Evolutionary conservation across 2,113 vertebrate species (phyloP), one percentile per base, ranked within the genome.

Genomic region (Pomatorhinus ruficollis): DNA sequence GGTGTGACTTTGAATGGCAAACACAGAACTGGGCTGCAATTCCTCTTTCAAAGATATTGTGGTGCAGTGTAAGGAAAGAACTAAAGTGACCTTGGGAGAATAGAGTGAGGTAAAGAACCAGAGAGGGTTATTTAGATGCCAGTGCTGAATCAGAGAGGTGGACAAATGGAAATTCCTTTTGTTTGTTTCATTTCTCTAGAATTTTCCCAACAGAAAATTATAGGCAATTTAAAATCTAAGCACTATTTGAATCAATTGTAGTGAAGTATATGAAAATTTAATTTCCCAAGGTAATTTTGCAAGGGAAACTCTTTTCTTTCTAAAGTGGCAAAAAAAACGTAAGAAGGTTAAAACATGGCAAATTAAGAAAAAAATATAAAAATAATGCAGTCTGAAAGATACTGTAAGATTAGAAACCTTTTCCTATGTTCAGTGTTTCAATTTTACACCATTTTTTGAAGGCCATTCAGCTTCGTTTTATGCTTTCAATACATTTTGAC

Each of bases 401-500:
- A 45, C 28, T 45, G 19, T 45, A 59, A 56, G 89, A 78, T 89
- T 79, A 71, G 61, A 89, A 91, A 80, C 14, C 9, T 79, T 87
- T 88, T 53, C 42, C 27, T 77, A 35, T 39, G 16, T 53, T 95
- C 70, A 61, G 45, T 4, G 1, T 57, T 95, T 72, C 89, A 76
- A 76, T 82, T 74, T 87, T 82, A 49, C 1, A 15, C 40, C n/a
- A 56, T 75, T 54, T 86, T 92, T 28, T 79, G 42, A 82, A 90
- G 70, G 45, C 74, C 42, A 31, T 60, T 79, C 81, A 79, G 61
- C 12, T 96, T 44, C 11, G 7, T 89, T 91, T 94, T 89, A 69
- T 72, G 49, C 49, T 91, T 89, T 91, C 84, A 89, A 93, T 75
- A 69, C 49, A 61, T 89, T 93, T 89, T 87, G 65, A 91, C 70